Evolutionary conservation across 1,140 invertebrate species (phyloP).

Genomic region (Prorops nasuta): DNA sequence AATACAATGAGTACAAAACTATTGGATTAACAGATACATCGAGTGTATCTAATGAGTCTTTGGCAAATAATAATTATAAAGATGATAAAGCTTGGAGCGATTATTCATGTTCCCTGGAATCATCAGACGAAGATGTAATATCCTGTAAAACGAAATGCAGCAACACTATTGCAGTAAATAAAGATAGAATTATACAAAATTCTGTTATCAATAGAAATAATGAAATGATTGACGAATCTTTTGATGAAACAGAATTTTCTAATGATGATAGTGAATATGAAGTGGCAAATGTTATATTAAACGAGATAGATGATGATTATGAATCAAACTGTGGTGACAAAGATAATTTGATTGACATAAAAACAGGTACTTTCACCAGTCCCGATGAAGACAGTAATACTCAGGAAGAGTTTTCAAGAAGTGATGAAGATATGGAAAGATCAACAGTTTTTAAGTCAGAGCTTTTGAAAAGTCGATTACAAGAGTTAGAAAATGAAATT

Average conservation of each 20-base stretch:
- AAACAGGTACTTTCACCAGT: background rate
- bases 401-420: background rate
- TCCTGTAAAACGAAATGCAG: background rate
- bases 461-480: constrained; percentile 63
- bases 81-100: constrained; percentile 42
- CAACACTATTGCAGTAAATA: background rate
- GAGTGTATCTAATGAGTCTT: constrained; percentile 34
- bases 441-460: constrained; percentile 58
- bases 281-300: background rate
- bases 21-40: constrained; percentile 45
- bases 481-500: constrained; percentile 69
- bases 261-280: constrained; percentile 5
- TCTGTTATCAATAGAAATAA: background rate
- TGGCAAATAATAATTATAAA: constrained; percentile 15
- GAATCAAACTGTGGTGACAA: too few relatives aligned
- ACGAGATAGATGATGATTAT: background rate
- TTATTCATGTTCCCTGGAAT: constrained; percentile 31
- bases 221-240: background rate
- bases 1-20: constrained; percentile 51
- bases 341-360: background rate
- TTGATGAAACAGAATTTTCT: background rate
- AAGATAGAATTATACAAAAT: background rate
- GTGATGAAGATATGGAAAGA: constrained; percentile 22
- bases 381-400: too few relatives aligned
- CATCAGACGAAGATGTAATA: constrained; percentile 33